Percentiles rank a stretch among this genome's conserved stretches.
Conservation (phyloP, 2,888 invertebrate species). For the Acheta domesticus region DNA sequence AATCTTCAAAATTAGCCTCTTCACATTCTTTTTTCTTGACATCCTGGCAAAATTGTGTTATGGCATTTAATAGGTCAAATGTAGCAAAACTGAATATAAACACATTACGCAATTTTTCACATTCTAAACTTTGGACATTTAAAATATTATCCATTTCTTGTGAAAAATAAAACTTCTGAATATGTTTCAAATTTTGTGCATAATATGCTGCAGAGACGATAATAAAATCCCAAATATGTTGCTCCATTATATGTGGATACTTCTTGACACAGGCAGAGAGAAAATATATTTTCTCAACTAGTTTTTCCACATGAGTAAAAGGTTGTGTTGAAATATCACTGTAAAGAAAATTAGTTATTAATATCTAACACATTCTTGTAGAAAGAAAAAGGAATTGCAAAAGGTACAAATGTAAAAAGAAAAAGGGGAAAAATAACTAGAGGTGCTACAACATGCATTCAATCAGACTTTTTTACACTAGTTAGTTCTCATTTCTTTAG, state of each 20-base stretch:
- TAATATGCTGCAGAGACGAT: neutral
- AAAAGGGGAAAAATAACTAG: no score
- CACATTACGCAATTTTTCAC: neutral
- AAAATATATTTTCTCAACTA: neutral
- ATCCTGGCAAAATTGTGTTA: neutral
- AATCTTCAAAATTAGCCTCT: conserved; percentile 5
- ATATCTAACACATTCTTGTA: no score
- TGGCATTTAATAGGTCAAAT: neutral
- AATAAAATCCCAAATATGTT: conserved; percentile 21
- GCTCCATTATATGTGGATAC: neutral
- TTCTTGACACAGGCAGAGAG: neutral
- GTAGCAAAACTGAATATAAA: neutral
- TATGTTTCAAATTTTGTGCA: neutral
- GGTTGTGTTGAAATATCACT: neutral
- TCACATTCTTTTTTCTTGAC: neutral
- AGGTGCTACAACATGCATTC: no score
- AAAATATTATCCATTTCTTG: neutral
- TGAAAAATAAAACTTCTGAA: neutral
- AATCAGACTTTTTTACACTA: no score
- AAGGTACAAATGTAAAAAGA: no score
- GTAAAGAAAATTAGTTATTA: neutral
- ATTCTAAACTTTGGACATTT: neutral
- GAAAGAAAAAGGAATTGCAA: no score
- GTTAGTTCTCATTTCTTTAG: no score
- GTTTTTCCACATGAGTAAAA: neutral